phyloP scores from a whole-genome alignment of 2,113 vertebrate genomes.

The Hoplias malabaricus region DNA sequence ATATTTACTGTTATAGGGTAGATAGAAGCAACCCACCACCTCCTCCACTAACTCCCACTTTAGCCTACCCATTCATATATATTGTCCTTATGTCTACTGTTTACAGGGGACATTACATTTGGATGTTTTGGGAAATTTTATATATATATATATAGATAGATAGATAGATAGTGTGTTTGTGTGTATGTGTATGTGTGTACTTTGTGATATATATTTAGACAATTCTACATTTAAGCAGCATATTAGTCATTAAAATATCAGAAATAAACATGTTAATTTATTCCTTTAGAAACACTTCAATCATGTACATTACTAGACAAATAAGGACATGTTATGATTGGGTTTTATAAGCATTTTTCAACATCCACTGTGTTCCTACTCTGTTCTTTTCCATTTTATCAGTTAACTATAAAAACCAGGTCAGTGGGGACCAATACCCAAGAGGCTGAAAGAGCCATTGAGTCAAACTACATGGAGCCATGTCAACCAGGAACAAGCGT shows the following conservation, averaged over 20 bases:
- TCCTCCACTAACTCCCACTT: too few species aligned
- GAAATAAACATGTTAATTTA: not conserved
- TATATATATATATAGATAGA: too few species aligned
- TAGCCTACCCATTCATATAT: not conserved
- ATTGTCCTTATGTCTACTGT: slow-evolving; percentile 31
- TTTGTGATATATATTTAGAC: not conserved
- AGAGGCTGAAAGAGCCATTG: slow-evolving; percentile 83
- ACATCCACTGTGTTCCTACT: not conserved
- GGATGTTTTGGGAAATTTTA: too few species aligned
- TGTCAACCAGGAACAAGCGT: slow-evolving; percentile 90
- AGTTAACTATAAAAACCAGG: slow-evolving; percentile 87
- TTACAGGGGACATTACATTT: not conserved
- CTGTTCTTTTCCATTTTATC: slow-evolving; percentile 64
- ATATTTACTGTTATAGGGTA: slow-evolving; percentile 41
- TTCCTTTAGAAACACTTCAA: not conserved
- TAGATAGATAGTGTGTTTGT: too few species aligned
- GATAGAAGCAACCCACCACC: slow-evolving; percentile 15
- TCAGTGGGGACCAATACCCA: slow-evolving; percentile 89
- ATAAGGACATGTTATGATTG: not conserved
- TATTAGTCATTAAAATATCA: not conserved
- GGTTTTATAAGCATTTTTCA: not conserved
- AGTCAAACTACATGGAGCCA: slow-evolving; percentile 86
- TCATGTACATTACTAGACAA: not conserved
- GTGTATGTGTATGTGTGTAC: too few species aligned
- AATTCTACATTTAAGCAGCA: not conserved